These are phyloP conservation scores for Tetanocera ferruginea DNA, from an alignment of 2,888 invertebrate species.

Conservation along the genomic window DNA sequence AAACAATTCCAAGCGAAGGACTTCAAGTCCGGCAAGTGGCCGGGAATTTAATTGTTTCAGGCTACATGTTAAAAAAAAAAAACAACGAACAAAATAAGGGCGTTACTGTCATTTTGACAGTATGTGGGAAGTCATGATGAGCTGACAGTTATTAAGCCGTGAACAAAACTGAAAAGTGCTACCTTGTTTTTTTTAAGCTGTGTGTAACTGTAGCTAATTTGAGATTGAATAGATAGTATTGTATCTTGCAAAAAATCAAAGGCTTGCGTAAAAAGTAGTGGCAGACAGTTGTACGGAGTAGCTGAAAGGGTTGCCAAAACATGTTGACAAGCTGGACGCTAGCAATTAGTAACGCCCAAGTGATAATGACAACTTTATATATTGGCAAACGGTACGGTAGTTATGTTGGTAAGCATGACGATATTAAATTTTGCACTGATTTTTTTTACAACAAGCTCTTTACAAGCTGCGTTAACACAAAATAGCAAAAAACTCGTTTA, in stretches of 20 bases:
- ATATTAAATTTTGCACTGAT: no score
- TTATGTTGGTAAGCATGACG: no score
- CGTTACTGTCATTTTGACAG: no score
- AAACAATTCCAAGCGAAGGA: not conserved
- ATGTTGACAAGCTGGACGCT: not conserved
- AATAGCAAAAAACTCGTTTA: no score
- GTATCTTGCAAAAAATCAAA: not conserved
- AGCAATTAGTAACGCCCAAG: not conserved
- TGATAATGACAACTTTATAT: conserved; percentile 5
- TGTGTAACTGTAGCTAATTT: not conserved
- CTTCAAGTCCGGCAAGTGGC: no score
- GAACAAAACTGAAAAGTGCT: not conserved
- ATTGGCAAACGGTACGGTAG: not conserved
- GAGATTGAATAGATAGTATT: not conserved
- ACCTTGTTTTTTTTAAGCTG: not conserved
- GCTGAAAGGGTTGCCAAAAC: not conserved
- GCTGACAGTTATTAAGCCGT: no score
- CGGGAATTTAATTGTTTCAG: no score
- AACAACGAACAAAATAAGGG: no score
- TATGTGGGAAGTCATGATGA: no score
- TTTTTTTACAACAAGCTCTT: no score
- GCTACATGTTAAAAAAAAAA: not conserved
- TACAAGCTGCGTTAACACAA: no score
- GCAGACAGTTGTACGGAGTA: not conserved
- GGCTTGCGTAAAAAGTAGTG: not conserved